Conservation (phyloP, 2,797 vertebrate genomes). For the Gouania willdenowi region DNA sequence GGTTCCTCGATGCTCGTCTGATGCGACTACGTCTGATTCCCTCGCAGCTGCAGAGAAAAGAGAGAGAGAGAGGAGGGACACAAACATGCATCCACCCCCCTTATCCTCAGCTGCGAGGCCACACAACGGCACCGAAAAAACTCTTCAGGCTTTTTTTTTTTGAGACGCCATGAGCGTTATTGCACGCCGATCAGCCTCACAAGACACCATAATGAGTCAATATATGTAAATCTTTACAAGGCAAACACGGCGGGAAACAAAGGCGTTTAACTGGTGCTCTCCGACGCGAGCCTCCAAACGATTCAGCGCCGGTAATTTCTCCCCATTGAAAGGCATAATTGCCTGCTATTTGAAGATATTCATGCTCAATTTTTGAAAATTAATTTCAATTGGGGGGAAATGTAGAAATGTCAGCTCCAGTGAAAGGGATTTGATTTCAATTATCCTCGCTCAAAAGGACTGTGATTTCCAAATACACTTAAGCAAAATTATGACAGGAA, state of each 20-base stretch:
- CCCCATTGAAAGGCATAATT: conserved; percentile 99
- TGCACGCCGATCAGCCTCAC: conserved; percentile 96
- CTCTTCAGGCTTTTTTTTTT: conserved; percentile 68
- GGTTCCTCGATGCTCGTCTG: conserved; percentile 5
- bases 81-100: conserved; percentile 72
- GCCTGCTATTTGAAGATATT: conserved; percentile 99
- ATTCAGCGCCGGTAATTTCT: conserved; percentile 99
- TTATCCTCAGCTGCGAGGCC: conserved; percentile 65
- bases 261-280: conserved; percentile 99
- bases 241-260: conserved; percentile 99
- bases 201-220: conserved; percentile 99
- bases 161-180: conserved; percentile 69
- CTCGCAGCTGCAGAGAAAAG: conserved; percentile 58
- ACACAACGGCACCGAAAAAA: conserved; percentile 65
- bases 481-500: conserved; percentile 99
- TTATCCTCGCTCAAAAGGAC: conserved; percentile 99
- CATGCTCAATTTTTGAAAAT: conserved; percentile 99
- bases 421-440: conserved; percentile 99
- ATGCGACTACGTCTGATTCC: conserved; percentile 29
- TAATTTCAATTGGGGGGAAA: conserved; percentile 99
- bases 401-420: conserved; percentile 99
- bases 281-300: conserved; percentile 96
- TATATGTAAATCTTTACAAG: conserved; percentile 99
- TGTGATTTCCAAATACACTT: conserved; percentile 99
- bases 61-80: conserved; percentile 43